phyloP scores from a whole-genome alignment of 1,140 invertebrate genomes.

The Drosophila mauritiana region DNA sequence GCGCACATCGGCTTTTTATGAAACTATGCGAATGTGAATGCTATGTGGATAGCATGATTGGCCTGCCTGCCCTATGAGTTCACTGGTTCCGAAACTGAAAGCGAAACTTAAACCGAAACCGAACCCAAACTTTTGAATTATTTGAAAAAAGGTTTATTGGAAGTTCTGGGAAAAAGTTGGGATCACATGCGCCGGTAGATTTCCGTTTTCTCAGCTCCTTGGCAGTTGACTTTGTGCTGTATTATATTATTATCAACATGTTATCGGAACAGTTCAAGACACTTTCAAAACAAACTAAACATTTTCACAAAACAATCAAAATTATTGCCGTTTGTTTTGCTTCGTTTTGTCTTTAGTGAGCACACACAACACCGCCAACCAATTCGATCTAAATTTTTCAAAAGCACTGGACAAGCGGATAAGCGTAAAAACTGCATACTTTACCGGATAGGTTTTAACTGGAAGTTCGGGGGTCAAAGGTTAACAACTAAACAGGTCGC shows the following conservation, averaged over 20 bases:
- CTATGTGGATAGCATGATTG: neutral
- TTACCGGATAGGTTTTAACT: constrained; percentile 7
- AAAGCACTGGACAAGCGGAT: constrained; percentile 5
- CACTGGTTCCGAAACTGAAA: neutral
- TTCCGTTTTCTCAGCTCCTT: constrained; percentile 1
- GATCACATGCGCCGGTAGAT: constrained; percentile 25
- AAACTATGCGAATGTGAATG: neutral
- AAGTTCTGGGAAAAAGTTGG: neutral
- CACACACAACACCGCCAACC: neutral
- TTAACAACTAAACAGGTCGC: too few species aligned
- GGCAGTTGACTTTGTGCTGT: constrained; percentile 15
- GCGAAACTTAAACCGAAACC: too few species aligned
- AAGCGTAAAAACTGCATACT: neutral
- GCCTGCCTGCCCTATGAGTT: neutral
- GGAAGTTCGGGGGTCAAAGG: too few species aligned
- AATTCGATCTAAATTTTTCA: constrained; percentile 7
- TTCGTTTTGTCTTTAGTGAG: constrained; percentile 13
- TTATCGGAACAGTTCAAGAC: constrained; percentile 41
- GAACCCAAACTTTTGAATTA: neutral
- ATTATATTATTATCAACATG: constrained; percentile 35
- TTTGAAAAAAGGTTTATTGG: neutral
- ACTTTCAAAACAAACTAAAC: constrained; percentile 40
- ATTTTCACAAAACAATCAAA: constrained; percentile 43
- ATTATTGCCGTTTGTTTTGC: constrained; percentile 36
- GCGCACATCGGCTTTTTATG: neutral